Evolutionary conservation across 2,888 invertebrate species (phyloP).

Genomic region (Macaria notata): DNA sequence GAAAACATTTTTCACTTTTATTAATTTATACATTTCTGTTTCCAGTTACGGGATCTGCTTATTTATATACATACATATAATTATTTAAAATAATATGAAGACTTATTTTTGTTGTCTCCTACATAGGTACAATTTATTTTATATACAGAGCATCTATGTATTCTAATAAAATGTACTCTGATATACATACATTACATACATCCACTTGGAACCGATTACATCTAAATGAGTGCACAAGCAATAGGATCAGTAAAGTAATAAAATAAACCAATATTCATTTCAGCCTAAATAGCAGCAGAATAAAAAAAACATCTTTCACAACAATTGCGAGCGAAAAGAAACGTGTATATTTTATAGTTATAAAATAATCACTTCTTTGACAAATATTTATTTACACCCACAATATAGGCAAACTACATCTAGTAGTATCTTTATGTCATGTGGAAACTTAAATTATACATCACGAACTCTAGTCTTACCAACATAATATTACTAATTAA

Average conservation of each 20-base stretch:
- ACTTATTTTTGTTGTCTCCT: conserved; percentile 33
- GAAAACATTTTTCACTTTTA: conserved; percentile 49
- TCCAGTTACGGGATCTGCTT: conserved; percentile 50
- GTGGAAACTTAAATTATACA: conserved; percentile 62
- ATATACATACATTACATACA: no score
- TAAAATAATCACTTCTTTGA: no score
- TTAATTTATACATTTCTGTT: conserved; percentile 71
- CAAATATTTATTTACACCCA: conserved; percentile 58
- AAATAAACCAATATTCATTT: conserved; percentile 13
- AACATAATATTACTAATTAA: conserved; percentile 52
- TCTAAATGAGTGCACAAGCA: conserved; percentile 8
- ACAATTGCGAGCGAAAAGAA: conserved; percentile 25
- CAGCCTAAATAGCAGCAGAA: conserved; percentile 13
- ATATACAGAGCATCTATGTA: conserved; percentile 32
- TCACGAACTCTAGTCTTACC: conserved; percentile 46
- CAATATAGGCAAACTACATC: conserved; percentile 50
- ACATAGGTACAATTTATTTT: conserved; percentile 32
- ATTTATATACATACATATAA: conserved; percentile 74
- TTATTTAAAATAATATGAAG: conserved; percentile 31
- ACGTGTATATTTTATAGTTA: no score
- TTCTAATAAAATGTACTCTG: conserved; percentile 28
- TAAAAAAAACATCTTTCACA: conserved; percentile 7
- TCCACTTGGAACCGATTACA: conserved; percentile 17
- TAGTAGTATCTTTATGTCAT: conserved; percentile 63
- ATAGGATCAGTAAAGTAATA: background rate